phyloP scores from a whole-genome alignment of 2,113 vertebrate species.

The Phalacrocorax pelagicus region DNA sequence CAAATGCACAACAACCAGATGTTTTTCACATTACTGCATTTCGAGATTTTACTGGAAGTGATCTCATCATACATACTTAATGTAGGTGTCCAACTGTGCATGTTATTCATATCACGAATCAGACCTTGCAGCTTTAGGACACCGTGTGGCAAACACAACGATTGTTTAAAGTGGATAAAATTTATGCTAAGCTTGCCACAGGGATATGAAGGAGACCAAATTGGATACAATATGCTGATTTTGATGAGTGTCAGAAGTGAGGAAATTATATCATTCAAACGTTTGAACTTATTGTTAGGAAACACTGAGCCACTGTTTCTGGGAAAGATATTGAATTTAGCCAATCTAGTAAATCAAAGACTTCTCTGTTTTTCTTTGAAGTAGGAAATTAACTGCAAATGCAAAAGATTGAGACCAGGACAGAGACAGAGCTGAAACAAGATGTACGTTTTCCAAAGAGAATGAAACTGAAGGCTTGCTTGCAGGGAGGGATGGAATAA shows the following conservation, averaged over 20 bases:
- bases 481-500: not conserved
- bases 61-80: slow-evolving; percentile 76
- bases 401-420: not conserved
- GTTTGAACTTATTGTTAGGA: not conserved
- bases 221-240: not conserved
- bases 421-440: not conserved
- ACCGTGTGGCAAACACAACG: slow-evolving; percentile 9
- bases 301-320: slow-evolving; percentile 39
- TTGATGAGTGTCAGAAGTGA: slow-evolving; percentile 43
- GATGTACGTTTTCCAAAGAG: not conserved
- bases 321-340: slow-evolving; percentile 32
- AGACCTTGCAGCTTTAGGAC: slow-evolving; percentile 46
- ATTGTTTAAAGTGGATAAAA: slow-evolving; percentile 49
- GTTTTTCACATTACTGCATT: slow-evolving; percentile 77
- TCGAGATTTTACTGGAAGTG: slow-evolving; percentile 80
- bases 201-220: slow-evolving; percentile 30
- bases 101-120: slow-evolving; percentile 70
- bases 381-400: slow-evolving; percentile 40
- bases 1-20: slow-evolving; percentile 74
- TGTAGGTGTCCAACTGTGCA: slow-evolving; percentile 67
- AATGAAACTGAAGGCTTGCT: not conserved
- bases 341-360: slow-evolving; percentile 32
- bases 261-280: slow-evolving; percentile 46
- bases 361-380: slow-evolving; percentile 4
- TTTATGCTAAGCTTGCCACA: not conserved